These are phyloP conservation scores for Alouatta palliata DNA, from an alignment of 2,113 vertebrate genomes.

Conservation along the genomic window DNA sequence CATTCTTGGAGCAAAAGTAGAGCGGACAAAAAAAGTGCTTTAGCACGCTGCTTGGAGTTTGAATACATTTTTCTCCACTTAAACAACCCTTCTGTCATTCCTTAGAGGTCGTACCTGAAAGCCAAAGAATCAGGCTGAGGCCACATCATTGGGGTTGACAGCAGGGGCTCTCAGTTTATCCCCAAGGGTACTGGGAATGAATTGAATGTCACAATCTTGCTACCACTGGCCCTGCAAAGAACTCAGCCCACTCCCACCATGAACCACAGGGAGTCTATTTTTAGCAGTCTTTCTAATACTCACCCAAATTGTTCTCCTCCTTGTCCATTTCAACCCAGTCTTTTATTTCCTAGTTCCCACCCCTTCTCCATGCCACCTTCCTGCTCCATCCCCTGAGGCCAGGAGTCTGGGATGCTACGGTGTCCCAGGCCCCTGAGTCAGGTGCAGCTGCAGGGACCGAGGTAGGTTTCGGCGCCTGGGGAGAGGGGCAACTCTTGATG, in stretches of 20 bases:
- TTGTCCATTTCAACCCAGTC: neutral
- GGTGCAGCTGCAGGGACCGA: neutral
- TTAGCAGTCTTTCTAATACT: neutral
- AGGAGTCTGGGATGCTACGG: neutral
- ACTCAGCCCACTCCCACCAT: neutral
- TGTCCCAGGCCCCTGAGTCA: neutral
- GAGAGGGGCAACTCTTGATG: neutral
- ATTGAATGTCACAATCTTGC: neutral
- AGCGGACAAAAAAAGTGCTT: neutral
- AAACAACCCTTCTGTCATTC: neutral
- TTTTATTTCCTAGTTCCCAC: neutral
- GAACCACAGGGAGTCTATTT: neutral
- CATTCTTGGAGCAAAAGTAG: neutral
- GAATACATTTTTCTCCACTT: neutral
- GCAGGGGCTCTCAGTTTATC: neutral
- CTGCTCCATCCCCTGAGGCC: neutral
- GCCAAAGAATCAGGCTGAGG: neutral
- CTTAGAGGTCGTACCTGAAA: slow-evolving; percentile 42
- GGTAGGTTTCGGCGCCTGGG: neutral
- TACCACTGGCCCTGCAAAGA: neutral
- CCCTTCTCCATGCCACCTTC: neutral
- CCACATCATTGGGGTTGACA: neutral
- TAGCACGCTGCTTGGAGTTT: neutral
- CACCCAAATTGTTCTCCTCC: neutral
- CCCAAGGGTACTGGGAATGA: slow-evolving; percentile 1